Base-by-base conservation (phyloP, 2,888 invertebrate species). In the Euzetes globulus region DNA sequence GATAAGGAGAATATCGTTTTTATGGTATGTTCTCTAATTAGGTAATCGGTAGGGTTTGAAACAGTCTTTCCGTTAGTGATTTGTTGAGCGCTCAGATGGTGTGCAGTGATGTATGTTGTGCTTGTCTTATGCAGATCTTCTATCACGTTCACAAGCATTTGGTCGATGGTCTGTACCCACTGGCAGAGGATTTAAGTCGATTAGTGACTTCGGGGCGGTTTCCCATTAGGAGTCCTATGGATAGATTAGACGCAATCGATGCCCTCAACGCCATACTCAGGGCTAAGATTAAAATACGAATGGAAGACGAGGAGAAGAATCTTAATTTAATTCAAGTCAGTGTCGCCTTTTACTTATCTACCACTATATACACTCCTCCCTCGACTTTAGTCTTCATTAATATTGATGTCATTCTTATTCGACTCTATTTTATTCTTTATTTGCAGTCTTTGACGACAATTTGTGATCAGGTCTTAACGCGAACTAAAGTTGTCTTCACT, bases 141-240 rank as follows among this genome's bases (percentile, higher is more conserved):
- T 77, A 77, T 72, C 78, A 78, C 75, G 75, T 79, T 17, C 79
- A 79, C 45, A 79, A 79, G 55, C 78, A 79, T 29, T 77, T 79
- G 63, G 71, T 79, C n/a, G 78, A 78, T 13, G 79, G 79, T 33
- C 77, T 79, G 74, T 78, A 78, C 45, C 75, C 75, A 25, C 72
- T 79, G 68, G 77, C 77, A 9, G 78, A 79, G 33, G 79, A 79
- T 71, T 76, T 79, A 60, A 71, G 50, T 37, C 72, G 63, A 47
- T 74, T 74, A 50, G 55, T 74, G 29, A 65, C 70, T 25, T 73
- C 76, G 47, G 50, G 47, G 22, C 37, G 72, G 3, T 76, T 75
- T 74, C 73, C 68, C n/a, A 77, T 79, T 50, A 76, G 75, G 41
- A 79, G 79, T 65, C 77, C 79, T 22, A 77, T 79, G 76, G 79